Evolutionary conservation across 1,140 invertebrate genomes (phyloP).

Genomic region (Rhyacophila brunnea): DNA sequence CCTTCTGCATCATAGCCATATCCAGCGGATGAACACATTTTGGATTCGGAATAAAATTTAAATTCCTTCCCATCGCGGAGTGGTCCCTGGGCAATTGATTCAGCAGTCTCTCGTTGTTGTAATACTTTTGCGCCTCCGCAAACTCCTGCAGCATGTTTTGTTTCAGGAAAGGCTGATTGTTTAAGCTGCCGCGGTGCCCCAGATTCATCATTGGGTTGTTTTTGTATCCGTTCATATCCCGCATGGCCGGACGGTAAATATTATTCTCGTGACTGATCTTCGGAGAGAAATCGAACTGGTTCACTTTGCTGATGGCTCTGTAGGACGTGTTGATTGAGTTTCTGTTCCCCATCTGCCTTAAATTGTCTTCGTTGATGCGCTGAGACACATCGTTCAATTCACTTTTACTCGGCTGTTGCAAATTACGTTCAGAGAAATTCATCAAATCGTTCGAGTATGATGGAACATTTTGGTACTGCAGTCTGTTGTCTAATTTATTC

Average conservation of each 20-base stretch:
- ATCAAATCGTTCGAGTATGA: slow-evolving; percentile 13
- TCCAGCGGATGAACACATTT: slow-evolving; percentile 9
- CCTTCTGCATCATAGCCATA: slow-evolving; percentile 19
- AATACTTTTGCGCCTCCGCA: slow-evolving; percentile 7
- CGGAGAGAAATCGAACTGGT: slow-evolving; percentile 2
- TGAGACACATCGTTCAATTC: background rate
- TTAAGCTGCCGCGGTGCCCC: background rate
- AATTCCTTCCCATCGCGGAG: slow-evolving; percentile 18
- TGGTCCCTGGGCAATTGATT: slow-evolving; percentile 6
- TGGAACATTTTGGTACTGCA: slow-evolving; percentile 7
- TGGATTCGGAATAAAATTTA: slow-evolving; percentile 3
- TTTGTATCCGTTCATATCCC: slow-evolving; percentile 12
- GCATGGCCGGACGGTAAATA: background rate
- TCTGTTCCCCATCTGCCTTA: background rate
- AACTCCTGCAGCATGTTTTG: slow-evolving; percentile 10
- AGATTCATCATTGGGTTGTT: background rate
- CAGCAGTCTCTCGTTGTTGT: slow-evolving; percentile 5
- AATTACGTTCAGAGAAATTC: slow-evolving; percentile 8
- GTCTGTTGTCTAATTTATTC: slow-evolving; percentile 20
- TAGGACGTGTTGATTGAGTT: background rate
- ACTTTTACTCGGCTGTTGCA: background rate
- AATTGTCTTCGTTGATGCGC: background rate
- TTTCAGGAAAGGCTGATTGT: background rate
- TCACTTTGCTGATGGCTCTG: slow-evolving; percentile 18
- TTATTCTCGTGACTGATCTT: slow-evolving; percentile 9